phyloP scores from a whole-genome alignment of 2,797 vertebrate genomes.

The Rhinichthys osculus region DNA sequence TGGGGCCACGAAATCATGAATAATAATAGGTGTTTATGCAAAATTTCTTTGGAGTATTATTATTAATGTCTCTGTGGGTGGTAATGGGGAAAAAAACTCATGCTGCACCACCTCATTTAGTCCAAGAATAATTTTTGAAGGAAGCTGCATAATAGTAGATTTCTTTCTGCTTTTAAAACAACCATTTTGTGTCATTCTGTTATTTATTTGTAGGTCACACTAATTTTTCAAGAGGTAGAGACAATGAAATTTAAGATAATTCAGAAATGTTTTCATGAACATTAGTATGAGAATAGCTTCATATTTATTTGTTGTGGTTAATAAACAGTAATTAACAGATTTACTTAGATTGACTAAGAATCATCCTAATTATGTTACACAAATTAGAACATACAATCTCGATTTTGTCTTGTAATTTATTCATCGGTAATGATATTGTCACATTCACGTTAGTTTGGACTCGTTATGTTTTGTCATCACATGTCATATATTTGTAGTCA shows the following conservation, averaged over 20 bases:
- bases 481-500: too few relatives aligned
- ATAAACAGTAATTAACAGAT: background rate
- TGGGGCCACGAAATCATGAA: conserved; percentile 59
- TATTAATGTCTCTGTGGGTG: conserved; percentile 40
- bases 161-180: conserved; percentile 13
- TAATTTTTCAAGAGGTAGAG: background rate
- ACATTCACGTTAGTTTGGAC: too few relatives aligned
- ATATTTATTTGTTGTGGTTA: background rate
- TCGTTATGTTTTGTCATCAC: too few relatives aligned
- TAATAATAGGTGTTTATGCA: conserved; percentile 59
- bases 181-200: background rate
- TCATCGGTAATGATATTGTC: background rate
- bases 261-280: background rate
- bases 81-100: conserved; percentile 12
- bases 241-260: background rate
- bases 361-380: background rate
- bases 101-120: background rate
- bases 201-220: background rate
- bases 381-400: background rate
- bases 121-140: background rate
- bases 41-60: conserved; percentile 47
- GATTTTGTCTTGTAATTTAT: background rate
- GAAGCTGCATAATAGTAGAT: background rate
- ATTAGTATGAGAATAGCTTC: background rate
- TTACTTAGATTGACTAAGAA: background rate